Evolutionary conservation across 2,113 vertebrate genomes (phyloP), one percentile per base, ranked within the genome.

Genomic region (Menura novaehollandiae): DNA sequence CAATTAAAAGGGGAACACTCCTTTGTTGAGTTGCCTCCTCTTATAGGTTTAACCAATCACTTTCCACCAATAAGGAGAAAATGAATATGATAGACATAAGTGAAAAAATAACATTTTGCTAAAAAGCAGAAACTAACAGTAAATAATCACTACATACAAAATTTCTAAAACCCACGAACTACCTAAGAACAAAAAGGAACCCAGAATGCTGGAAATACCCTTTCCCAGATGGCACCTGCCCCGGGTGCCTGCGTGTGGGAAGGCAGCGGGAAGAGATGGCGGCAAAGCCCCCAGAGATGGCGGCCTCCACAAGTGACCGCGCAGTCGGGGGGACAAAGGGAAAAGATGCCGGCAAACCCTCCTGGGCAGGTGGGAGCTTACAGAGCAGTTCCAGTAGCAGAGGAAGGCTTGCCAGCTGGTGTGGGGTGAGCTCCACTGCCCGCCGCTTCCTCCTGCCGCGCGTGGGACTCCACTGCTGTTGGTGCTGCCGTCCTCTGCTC

Each of bases 261-360:
- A 73, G 9, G 22, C 39, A 84, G 33, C 33, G 33, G 5, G 41
- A 18, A 22, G 37, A 73, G 39, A 46, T 52, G 56, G 24, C 0
- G 2, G 35, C 17, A 14, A 63, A 20, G 30, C 11, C 11, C 30
- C 15, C 7, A 9, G 12, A 10, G 9, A 59, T 37, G 21, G 27
- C 1, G 0, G 16, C 41, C 28, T 64, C 39, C 46, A n/a, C 27
- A 43, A 37, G 46, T 4, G 10, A 3, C 55, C 24, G 12, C 46
- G 21, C 1, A 1, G 49, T 9, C 68, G 1, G 0, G 59, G 41
- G 46, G 33, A 63, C 39, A 46, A 26, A 0, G 0, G 39, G 63
- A 33, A 47, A 68, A 5, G 6, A 55, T 22, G 7, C 22, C 1
- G 0, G 39, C 27, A 55, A 63, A 27, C 41, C 14, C 41, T 63